Evolutionary conservation across 2,113 vertebrate genomes (phyloP), one percentile per base, ranked within the genome.

Genomic region (Ginglymostoma cirratum): DNA sequence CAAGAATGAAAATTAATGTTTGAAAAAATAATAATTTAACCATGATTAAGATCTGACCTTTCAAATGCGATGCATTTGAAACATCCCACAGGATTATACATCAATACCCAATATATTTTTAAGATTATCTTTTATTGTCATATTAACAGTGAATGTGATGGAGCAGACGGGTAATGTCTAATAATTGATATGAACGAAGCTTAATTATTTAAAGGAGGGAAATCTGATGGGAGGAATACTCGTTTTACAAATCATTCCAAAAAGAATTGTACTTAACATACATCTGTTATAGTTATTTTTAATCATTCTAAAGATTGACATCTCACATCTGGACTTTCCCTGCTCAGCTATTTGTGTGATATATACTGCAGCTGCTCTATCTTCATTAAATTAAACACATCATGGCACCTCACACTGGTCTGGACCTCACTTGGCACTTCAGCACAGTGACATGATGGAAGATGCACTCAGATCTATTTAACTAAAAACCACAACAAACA

Each of bases 41-140:
- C 65, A 42, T 93, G n/a, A 66, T 93, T 93, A 93, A 93, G 66
- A 93, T 67, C 61, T 67, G 89, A 93, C 89, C n/a, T 19, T 66
- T 93, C 89, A 93, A 93, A 66, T 67, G 19, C 38, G 15, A 34
- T 89, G 12, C 86, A 89, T 89, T 89, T 14, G 48, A 65, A 92
- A 66, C 17, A 92, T 92, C 89, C 61, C 23, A n/a, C 17, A 93
- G 61, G 61, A 38, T 93, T 66, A 93, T 66, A 42, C n/a, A 66
- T 93, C 6, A 45, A 66, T 8, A 14, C 8, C n/a, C 7, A 38
- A 34, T n/a, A n/a, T 38, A 38, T 19, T 66, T 19, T 92, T 38
- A 66, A 66, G 89, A n/a, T 93, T 67, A 65, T 93, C 89, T 93
- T 34, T 66, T 90, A 55, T 19, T 19, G 12, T 24, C 89, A 66